These are phyloP conservation scores for Turritopsis dohrnii DNA, from an alignment of 30 jellyfish, hydroid and myxozoan species.

Conservation along the genomic window DNA sequence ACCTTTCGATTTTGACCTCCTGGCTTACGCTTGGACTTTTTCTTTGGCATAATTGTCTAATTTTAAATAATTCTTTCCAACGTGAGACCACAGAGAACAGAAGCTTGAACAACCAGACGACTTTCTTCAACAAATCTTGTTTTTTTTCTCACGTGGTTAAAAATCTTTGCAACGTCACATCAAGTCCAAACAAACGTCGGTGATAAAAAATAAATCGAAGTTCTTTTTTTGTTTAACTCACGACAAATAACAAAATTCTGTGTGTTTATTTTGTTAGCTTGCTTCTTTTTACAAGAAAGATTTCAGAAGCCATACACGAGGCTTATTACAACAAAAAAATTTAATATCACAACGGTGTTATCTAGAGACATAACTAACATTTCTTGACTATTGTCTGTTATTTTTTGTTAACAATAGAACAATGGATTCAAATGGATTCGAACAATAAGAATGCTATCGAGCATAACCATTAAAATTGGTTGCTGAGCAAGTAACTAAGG, in stretches of 20 bases:
- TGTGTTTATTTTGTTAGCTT: neutral
- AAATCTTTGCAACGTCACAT: neutral
- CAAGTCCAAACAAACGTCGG: neutral
- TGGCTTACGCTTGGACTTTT: constrained; percentile 10
- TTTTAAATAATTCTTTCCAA: neutral
- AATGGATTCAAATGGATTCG: neutral
- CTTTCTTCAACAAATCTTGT: too few species aligned
- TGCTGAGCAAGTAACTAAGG: neutral
- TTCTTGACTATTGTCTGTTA: neutral
- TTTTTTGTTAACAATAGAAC: neutral
- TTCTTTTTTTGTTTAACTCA: neutral
- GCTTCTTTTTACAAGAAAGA: neutral
- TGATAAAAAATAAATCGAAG: neutral
- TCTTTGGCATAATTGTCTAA: neutral
- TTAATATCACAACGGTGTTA: neutral
- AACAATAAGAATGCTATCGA: neutral
- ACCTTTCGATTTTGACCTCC: constrained; percentile 14
- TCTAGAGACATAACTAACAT: neutral
- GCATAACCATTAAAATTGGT: neutral
- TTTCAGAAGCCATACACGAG: constrained; percentile 8
- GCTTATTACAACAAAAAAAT: neutral
- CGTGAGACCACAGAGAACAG: too few species aligned
- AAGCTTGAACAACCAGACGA: too few species aligned
- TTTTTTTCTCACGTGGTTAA: neutral
- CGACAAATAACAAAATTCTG: neutral